Base-by-base conservation (phyloP, 2,888 invertebrate genomes). In the Napeogenes inachia region DNA sequence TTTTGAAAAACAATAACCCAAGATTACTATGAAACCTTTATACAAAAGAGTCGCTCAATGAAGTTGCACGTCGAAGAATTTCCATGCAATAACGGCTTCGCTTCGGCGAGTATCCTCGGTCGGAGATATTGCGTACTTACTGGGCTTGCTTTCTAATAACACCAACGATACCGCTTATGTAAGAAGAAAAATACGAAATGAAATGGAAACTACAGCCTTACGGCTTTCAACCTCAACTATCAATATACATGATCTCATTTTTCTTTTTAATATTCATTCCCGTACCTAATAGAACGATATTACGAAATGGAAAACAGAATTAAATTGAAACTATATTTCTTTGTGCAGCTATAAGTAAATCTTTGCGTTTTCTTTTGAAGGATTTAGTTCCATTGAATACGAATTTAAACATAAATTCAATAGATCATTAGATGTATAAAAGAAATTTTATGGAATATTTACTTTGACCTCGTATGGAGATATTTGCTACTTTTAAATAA, bases 81-180 rank as follows among this genome's bases (percentile, higher is more conserved):
- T 89, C 88, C 88, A 89, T 90, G 89, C 89, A 89, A 89, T 89
- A 89, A 89, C 85, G 82, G 75, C 79, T 79, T 74, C 75, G 80
- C 76, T 74, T 80, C 77, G 72, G 74, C 78, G 76, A 79, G 79
- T 82, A 84, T 83, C 85, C 87, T 81, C 75, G 75, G 80, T 79
- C 80, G 80, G 78, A 83, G 87, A 89, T 90, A 90, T 90, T 90
- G 89, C 89, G 84, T 84, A 86, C 87, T 88, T 86, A 85, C 87
- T 83, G 79, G 82, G 82, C 84, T 85, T 80, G 81, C 81, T 80
- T 86, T 74, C 86, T 89, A 89, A 89, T 89, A 89, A 88, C 82
- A 86, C 80, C 79, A 75, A 81, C 83, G 82, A 85, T 87, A 85
- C 81, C 82, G 81, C 85, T 85, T 84, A 80, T 85, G 80, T 80